phyloP scores from a whole-genome alignment of 2,113 vertebrate species.

The Hippocampus barbouri region DNA sequence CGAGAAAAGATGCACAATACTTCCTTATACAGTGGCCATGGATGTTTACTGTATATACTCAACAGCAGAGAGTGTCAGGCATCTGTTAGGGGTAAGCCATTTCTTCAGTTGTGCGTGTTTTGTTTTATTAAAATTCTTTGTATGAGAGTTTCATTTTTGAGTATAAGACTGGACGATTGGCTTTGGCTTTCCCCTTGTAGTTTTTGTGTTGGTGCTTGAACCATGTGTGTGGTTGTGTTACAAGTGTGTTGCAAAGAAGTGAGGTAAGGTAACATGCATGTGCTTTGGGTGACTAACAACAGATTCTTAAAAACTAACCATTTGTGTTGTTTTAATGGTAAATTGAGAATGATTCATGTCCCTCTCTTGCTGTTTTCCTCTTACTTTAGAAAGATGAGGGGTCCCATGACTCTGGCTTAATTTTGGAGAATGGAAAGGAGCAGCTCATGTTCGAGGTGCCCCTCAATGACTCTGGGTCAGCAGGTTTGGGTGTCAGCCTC shows the following conservation, averaged over 20 bases:
- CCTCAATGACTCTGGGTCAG: constrained; percentile 91
- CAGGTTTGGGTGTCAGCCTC: constrained; percentile 91
- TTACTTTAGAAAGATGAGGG: constrained; percentile 62
- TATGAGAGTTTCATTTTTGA: not conserved
- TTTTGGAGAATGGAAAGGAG: constrained; percentile 80
- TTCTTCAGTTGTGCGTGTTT: not conserved
- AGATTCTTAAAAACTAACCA: no score
- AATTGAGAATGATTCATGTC: not conserved
- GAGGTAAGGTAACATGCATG: not conserved
- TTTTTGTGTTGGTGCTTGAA: not conserved
- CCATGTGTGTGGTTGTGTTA: not conserved
- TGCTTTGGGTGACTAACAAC: not conserved
- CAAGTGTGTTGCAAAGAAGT: not conserved
- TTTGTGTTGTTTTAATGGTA: not conserved
- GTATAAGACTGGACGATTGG: not conserved
- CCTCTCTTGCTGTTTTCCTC: not conserved
- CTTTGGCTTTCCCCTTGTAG: not conserved
- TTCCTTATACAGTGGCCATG: not conserved
- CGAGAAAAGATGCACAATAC: not conserved
- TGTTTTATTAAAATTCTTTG: not conserved
- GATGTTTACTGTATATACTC: not conserved
- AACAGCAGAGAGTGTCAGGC: not conserved
- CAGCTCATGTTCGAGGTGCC: constrained; percentile 93
- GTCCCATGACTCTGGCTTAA: constrained; percentile 21
- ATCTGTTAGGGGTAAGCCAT: not conserved